Conservation (phyloP, 2,113 vertebrate genomes). For the Ahaetulla prasina region DNA sequence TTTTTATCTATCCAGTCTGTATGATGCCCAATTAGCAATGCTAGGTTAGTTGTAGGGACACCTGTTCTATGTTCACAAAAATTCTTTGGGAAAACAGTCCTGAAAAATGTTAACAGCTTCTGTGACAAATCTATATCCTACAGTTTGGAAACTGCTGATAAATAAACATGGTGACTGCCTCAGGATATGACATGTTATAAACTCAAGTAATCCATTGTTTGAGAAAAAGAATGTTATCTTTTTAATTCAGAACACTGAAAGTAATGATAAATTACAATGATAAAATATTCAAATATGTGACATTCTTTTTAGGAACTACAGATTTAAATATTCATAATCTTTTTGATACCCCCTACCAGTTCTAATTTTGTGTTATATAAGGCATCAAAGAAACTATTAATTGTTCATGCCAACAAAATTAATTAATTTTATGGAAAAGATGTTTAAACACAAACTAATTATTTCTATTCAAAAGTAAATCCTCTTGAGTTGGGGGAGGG, state of each 20-base stretch:
- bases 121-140: background rate
- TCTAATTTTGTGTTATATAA: background rate
- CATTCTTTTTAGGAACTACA: background rate
- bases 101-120: background rate
- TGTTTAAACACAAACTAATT: background rate
- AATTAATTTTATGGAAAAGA: background rate
- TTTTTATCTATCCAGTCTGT: background rate
- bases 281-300: background rate
- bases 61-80: background rate
- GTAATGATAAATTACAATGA: background rate
- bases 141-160: background rate
- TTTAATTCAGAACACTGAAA: background rate
- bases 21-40: background rate
- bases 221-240: background rate
- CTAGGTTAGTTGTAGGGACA: background rate
- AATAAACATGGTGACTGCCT: conserved; percentile 9
- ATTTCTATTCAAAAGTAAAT: background rate
- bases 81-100: background rate
- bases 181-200: background rate
- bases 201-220: background rate
- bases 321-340: background rate
- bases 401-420: background rate
- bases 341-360: background rate
- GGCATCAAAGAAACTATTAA: background rate
- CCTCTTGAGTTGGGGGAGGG: background rate